Evolutionary conservation across 2,888 invertebrate species (phyloP), one percentile per base, ranked within the genome.

Genomic region (Magallana nippona): DNA sequence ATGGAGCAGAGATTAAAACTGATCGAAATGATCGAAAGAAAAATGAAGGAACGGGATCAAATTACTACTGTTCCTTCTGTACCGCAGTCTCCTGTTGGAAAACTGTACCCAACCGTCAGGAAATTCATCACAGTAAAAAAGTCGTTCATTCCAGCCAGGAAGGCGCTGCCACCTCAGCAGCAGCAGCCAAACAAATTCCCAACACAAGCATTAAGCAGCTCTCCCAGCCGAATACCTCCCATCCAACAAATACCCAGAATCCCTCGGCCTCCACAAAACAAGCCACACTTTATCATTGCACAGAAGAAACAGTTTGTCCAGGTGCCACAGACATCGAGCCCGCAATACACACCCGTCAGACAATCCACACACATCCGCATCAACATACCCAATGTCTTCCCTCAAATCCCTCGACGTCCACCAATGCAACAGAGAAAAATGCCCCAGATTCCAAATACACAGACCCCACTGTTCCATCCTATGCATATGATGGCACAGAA

Each of bases 1-100:
- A 60, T 84, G 60, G 82, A 82, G 32, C 77, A 78, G 32, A 82
- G 84, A 15, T 55, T 62, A 22, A 44, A 60, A 27, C 55, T 82
- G 19, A 71, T 82, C 8, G 44, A 71, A 55, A 80, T 58, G 56
- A 58, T 83, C n/a, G 80, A 83, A 22, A 62, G 77, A 17, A 83
- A 57, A 44, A 57, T 82, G 55, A 44, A 22, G 1, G 82, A 71
- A 15, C 63, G 56, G 5, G 79, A 79, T 15, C 57, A 32, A 27
- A 27, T 22, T 13, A 10, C 81, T 8, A 81, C 81, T 55, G 27
- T 8, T 15, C 57, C 80, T 13, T 27, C 80, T 8, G 22, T 57
- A 55, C 82, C 82, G 17, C 58, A 71, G 55, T 71, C 82, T 56
- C 63, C 82, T 5, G 55, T 82, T 2, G 44, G 55, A 27, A 63